Evolutionary conservation across 2,113 vertebrate species (phyloP), one percentile per base, ranked within the genome.

Genomic region (Chaetorhynchus papuensis): DNA sequence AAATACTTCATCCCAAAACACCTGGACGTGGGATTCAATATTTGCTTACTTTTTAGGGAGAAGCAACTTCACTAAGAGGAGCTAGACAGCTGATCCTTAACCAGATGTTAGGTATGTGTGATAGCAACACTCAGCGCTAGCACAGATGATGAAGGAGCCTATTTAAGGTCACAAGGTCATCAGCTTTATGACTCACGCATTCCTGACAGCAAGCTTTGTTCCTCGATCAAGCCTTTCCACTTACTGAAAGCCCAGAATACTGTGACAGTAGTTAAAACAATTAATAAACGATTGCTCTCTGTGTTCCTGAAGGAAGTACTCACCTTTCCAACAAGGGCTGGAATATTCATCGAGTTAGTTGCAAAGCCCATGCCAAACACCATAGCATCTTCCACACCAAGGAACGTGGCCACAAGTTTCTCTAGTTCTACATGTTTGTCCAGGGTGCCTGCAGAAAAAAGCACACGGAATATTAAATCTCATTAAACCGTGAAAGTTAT

Each of bases 321-420:
- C 79, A 99, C 99, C 98, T 99, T 99, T 79, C 99, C 99, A 95
- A 99, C 99, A 53, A 99, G 97, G 80, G 98, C 98, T 66, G 99
- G 99, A 74, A 99, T 99, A 96, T 99, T 99, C 98, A 99, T 99
- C 0, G 99, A 98, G 96, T 99, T 99, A 49, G 99, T 99, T 90
- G 99, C 99, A 45, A 99, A 99, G 71, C 99, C 99, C 99, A 99
- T 99, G 45, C 99, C 99, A 84, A 98, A 99, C 18, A 97, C 97
- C 98, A 99, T 98, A 56, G 98, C 97, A 27, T 98, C 98, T 96
- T 99, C 98, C 13, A 99, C 98, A 56, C 98, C 98, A 41, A 99
- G 97, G 96, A 99, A 99, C 44, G 65, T 93, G 44, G 99, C 98
- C 87, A 99, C 98, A 19, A 99, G 98, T 33, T 98, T 94, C 87